These are phyloP conservation scores for Dolomedes plantarius DNA, from an alignment of 2,888 invertebrate genomes.

Conservation along the genomic window DNA sequence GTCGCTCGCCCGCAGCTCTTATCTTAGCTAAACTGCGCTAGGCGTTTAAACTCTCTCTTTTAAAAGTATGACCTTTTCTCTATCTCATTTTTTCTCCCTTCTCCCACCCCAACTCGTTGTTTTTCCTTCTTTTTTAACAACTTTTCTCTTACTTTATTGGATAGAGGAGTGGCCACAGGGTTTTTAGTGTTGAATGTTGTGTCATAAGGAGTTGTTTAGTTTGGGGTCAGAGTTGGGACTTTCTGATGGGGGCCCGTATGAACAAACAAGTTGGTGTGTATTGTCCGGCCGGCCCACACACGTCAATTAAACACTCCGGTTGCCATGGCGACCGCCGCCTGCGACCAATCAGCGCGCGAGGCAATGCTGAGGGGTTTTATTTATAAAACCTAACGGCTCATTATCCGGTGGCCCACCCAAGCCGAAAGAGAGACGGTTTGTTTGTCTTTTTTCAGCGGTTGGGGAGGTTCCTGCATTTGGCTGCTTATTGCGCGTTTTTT, in stretches of 20 bases:
- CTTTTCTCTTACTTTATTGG: constrained; percentile 58
- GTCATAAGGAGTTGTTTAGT: constrained; percentile 59
- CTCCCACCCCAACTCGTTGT: constrained; percentile 46
- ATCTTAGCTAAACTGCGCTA: constrained; percentile 59
- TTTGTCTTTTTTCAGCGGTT: constrained; percentile 61
- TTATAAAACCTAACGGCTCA: constrained; percentile 72
- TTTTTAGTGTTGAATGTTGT: constrained; percentile 69
- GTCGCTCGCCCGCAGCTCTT: constrained; percentile 16
- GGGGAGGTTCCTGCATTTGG: constrained; percentile 54
- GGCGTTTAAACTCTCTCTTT: constrained; percentile 64
- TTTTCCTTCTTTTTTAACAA: constrained; percentile 61
- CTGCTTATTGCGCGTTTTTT: constrained; percentile 52
- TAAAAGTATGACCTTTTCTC: constrained; percentile 59
- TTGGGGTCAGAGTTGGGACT: constrained; percentile 56
- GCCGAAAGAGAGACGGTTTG: constrained; percentile 53
- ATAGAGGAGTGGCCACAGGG: constrained; percentile 47
- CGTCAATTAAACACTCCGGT: constrained; percentile 70
- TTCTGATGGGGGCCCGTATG: constrained; percentile 65
- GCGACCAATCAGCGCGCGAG: constrained; percentile 71
- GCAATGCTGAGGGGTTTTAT: constrained; percentile 63
- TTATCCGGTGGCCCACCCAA: constrained; percentile 69
- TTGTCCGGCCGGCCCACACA: constrained; percentile 69
- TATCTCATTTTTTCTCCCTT: constrained; percentile 31
- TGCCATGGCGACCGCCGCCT: constrained; percentile 68
- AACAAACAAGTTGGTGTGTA: constrained; percentile 63